A percentile compares a stretch with the other conserved stretches of the same genome.
These are phyloP conservation scores for Melolontha melolontha DNA, from an alignment of 2,888 invertebrate species.

Conservation along the genomic window DNA sequence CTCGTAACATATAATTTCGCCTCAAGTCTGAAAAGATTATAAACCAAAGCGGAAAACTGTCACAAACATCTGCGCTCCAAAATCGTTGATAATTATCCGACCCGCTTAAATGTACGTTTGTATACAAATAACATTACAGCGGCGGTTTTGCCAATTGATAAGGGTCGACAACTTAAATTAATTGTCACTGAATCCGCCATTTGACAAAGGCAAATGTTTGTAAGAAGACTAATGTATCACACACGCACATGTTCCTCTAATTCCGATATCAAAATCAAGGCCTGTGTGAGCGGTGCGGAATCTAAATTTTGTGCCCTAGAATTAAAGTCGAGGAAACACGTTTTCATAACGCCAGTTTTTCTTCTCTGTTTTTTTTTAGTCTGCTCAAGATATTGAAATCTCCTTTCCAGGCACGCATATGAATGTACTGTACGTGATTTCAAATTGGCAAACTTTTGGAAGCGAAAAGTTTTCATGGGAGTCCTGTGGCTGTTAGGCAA, in stretches of 20 bases:
- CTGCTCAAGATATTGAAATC: background rate
- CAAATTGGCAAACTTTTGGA: conserved; percentile 1
- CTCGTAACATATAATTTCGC: no score
- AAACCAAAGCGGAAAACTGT: conserved; percentile 35
- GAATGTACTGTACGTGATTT: background rate
- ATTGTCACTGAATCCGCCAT: conserved; percentile 37
- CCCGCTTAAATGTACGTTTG: conserved; percentile 3
- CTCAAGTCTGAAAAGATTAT: conserved; percentile 23
- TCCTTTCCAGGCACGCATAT: conserved; percentile 5
- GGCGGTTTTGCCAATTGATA: conserved; percentile 38
- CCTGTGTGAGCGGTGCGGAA: background rate
- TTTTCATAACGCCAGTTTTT: conserved; percentile 16
- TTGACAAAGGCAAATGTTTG: conserved; percentile 34
- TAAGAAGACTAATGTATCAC: conserved; percentile 2
- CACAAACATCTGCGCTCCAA: conserved; percentile 30
- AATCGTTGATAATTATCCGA: conserved; percentile 33
- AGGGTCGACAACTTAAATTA: conserved; percentile 43
- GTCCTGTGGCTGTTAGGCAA: background rate
- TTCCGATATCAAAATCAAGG: no score
- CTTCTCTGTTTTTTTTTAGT: background rate
- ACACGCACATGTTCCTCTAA: background rate
- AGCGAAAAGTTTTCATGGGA: background rate
- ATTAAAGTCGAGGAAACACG: conserved; percentile 19
- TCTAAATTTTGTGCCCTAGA: background rate
- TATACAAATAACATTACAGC: conserved; percentile 33